Conservation (phyloP, 2,888 invertebrate species). For the Ophion ventricosus region DNA sequence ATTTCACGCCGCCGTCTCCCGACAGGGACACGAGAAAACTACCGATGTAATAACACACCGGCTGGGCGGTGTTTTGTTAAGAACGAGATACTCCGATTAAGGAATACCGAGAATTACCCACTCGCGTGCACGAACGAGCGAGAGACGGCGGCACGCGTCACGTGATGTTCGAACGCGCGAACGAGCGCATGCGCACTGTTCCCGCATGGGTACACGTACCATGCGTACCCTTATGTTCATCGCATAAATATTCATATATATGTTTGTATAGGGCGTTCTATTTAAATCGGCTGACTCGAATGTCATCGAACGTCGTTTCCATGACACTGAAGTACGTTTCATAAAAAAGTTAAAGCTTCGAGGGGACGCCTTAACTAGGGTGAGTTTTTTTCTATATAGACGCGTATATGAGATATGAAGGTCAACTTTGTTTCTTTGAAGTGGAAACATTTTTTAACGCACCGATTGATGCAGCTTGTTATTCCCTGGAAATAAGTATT, state of each 20-base stretch:
- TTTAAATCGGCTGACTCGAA: background rate
- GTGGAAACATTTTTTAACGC: too few species aligned
- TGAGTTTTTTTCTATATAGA: too few species aligned
- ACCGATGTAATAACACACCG: slow-evolving; percentile 43
- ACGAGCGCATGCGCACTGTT: slow-evolving; percentile 16
- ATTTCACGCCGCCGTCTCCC: background rate
- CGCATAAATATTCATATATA: background rate
- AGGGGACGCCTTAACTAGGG: background rate
- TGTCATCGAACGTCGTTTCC: background rate
- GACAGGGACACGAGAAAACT: slow-evolving; percentile 8
- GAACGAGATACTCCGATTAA: slow-evolving; percentile 49
- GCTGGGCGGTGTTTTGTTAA: slow-evolving; percentile 35
- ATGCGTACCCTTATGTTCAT: background rate
- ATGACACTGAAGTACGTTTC: background rate
- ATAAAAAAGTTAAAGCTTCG: background rate
- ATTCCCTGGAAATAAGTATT: too few species aligned
- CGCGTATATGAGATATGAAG: too few species aligned
- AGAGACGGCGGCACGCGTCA: slow-evolving; percentile 33
- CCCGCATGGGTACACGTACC: background rate
- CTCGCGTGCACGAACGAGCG: slow-evolving; percentile 42
- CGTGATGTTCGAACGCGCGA: slow-evolving; percentile 34
- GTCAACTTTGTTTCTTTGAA: too few species aligned
- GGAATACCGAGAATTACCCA: slow-evolving; percentile 57
- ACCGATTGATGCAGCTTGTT: too few species aligned
- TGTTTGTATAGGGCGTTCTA: background rate